These are phyloP conservation scores for Chloroclystis v-ata DNA, from an alignment of 2,888 invertebrate species.

Conservation along the genomic window DNA sequence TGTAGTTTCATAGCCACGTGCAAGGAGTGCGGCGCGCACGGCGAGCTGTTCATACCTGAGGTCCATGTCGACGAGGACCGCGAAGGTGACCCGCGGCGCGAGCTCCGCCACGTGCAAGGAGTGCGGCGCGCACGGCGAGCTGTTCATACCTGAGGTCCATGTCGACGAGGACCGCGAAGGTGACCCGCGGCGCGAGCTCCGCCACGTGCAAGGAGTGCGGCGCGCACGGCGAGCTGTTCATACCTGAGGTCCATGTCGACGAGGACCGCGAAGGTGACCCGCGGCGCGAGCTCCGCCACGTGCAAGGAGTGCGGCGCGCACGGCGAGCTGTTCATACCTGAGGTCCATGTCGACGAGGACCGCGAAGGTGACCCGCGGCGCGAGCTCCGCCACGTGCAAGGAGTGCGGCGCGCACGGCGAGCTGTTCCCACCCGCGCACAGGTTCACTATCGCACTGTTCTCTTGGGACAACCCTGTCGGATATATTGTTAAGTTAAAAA, in stretches of 20 bases:
- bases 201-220: conserved; percentile 64
- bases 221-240: conserved; percentile 48
- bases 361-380: conserved; percentile 54
- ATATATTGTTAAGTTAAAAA: not conserved
- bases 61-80: conserved; percentile 60
- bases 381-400: conserved; percentile 57
- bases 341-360: conserved; percentile 62
- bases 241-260: conserved; percentile 66
- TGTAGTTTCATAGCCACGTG: no score
- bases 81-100: conserved; percentile 57
- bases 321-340: conserved; percentile 51
- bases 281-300: conserved; percentile 56
- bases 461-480: conserved; percentile 60
- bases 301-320: conserved; percentile 66
- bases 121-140: conserved; percentile 59
- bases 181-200: conserved; percentile 57
- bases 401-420: conserved; percentile 64
- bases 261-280: conserved; percentile 53
- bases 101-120: conserved; percentile 59
- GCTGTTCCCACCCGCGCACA: conserved; percentile 50
- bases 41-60: conserved; percentile 53
- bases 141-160: conserved; percentile 62
- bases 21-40: conserved; percentile 63
- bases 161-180: conserved; percentile 55
- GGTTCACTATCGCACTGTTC: conserved; percentile 63